These are phyloP conservation scores for Luscinia megarhynchos DNA, from an alignment of 2,797 vertebrate genomes.

Conservation along the genomic window DNA sequence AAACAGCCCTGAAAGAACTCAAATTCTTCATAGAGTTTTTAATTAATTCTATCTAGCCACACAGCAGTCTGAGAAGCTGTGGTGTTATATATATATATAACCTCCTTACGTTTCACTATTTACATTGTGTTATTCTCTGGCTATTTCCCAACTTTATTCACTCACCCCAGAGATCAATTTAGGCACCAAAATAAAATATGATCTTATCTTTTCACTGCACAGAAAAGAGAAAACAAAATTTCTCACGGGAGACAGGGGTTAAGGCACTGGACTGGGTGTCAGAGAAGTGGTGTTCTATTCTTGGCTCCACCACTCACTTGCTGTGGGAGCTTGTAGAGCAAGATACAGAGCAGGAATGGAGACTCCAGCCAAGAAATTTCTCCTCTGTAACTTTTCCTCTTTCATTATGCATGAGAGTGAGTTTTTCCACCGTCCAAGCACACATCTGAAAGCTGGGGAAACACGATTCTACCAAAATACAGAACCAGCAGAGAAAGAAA, in stretches of 20 bases:
- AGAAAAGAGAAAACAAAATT: slow-evolving; percentile 36
- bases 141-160: slow-evolving; percentile 42
- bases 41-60: slow-evolving; percentile 34
- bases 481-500: slow-evolving; percentile 38
- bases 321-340: slow-evolving; percentile 66
- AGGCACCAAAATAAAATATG: slow-evolving; percentile 63
- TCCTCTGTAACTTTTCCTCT: slow-evolving; percentile 59
- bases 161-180: slow-evolving; percentile 59
- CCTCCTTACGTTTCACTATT: slow-evolving; percentile 39
- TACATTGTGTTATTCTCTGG: slow-evolving; percentile 49
- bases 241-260: slow-evolving; percentile 69
- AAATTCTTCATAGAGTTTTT: neutral
- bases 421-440: slow-evolving; percentile 17
- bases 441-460: slow-evolving; percentile 23
- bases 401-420: slow-evolving; percentile 60
- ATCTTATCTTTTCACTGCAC: slow-evolving; percentile 44
- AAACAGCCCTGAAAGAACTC: neutral
- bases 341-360: slow-evolving; percentile 67
- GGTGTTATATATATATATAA: neutral
- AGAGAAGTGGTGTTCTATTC: slow-evolving; percentile 69
- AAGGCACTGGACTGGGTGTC: slow-evolving; percentile 61
- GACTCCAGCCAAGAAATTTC: slow-evolving; percentile 66
- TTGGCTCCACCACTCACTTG: slow-evolving; percentile 67
- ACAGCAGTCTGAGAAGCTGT: slow-evolving; percentile 6
- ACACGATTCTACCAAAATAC: slow-evolving; percentile 29